Conservation (phyloP, 2,888 invertebrate genomes). For the Myopa testacea region DNA sequence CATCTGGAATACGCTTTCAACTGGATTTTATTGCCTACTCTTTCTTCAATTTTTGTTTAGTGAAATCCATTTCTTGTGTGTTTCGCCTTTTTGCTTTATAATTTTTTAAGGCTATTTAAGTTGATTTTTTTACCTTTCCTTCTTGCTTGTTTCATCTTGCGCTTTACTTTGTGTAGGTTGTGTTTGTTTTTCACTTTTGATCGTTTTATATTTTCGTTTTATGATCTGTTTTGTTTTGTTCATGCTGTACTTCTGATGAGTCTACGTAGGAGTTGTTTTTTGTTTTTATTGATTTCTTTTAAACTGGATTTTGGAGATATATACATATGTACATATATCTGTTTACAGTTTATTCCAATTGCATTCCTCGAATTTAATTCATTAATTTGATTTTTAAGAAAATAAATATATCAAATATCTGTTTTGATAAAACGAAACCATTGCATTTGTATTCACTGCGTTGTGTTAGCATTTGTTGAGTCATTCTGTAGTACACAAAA, state of each 20-base stretch:
- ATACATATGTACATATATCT: neutral
- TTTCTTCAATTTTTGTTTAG: neutral
- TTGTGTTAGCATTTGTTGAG: too few species aligned
- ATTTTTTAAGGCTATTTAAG: neutral
- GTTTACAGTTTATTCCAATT: neutral
- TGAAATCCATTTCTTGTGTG: neutral
- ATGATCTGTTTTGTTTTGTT: conserved; percentile 53
- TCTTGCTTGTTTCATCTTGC: conserved; percentile 13
- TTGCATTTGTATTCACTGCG: too few species aligned
- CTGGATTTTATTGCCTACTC: conserved; percentile 42
- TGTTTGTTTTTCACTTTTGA: conserved; percentile 15
- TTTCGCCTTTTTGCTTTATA: neutral
- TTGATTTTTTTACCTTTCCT: conserved; percentile 28
- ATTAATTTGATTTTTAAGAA: too few species aligned
- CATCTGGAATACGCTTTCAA: conserved; percentile 22
- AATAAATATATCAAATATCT: too few species aligned
- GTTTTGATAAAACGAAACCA: too few species aligned
- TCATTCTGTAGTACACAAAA: too few species aligned
- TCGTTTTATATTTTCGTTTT: conserved; percentile 29
- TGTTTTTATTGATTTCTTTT: conserved; percentile 20
- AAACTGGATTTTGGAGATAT: conserved; percentile 54
- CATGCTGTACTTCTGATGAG: conserved; percentile 52
- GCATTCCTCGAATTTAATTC: neutral
- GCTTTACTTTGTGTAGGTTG: conserved; percentile 12
- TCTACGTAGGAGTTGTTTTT: conserved; percentile 4